Base-by-base conservation (phyloP, 2,888 invertebrate genomes). In the Drosophila pseudotalamancana region DNA sequence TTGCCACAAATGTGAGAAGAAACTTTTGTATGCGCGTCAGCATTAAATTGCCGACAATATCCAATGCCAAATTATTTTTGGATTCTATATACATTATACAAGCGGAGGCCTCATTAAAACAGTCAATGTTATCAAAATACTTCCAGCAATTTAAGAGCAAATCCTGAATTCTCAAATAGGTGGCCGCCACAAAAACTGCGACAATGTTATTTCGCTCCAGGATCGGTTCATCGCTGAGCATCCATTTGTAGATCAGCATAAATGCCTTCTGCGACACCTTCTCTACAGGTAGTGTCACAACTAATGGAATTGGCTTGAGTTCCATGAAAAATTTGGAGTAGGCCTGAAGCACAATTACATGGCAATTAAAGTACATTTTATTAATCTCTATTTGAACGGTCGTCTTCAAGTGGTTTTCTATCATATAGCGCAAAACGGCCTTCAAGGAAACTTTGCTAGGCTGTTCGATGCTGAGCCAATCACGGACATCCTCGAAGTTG, bases 161-260 rank as follows among this genome's bases (percentile, higher is more conserved):
- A 0, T 82, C 75, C 8, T 88, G 80, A 11, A 80, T 54, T 16
- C 73, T 77, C 62, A 91, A 81, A 49, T 90, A 88, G 0, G 69
- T 51, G 0, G 85, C 85, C 0, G 82, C 89, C 12, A 88, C 77
- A 48, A 71, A 85, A 0, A 83, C 37, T 1, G 55, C 49, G 1
- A 73, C 5, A 39, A 83, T 63, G n/a, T 63, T 31, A 4, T 40
- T 43, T 4, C 72, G 71, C 6, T 72, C 69, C 95, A 96, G 89
- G 4, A 93, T 91, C 57, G 94, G 94, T 65, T 93, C 94, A 73
- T 94, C 94, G 11, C 94, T 94, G 71, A 95, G 93, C 96, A 96
- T 96, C 96, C 96, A 96, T 78, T 95, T 94, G 90, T 96, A 96
- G 59, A 95, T 94, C 51, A 94, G 93, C 56, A 94, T 93, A 81